Conservation (phyloP, 1,140 invertebrate genomes). For the Temnothorax curvispinosus region DNA sequence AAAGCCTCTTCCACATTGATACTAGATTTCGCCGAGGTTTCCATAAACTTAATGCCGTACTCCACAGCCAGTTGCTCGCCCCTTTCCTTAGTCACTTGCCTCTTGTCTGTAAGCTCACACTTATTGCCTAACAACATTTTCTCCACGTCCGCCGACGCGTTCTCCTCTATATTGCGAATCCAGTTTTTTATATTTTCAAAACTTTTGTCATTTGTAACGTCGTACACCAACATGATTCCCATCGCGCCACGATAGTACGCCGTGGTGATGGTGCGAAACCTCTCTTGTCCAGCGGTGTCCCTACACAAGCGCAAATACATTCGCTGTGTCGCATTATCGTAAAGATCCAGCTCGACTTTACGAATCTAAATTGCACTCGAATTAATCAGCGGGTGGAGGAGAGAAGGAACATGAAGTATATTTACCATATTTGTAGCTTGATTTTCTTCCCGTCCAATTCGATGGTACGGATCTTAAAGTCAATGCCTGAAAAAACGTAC, state of each 20-base stretch:
- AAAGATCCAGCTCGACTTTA: not conserved
- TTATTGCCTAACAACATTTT: constrained; percentile 98
- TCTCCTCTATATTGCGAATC: constrained; percentile 99
- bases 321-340: not conserved
- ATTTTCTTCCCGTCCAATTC: constrained; percentile 99
- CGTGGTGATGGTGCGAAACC: constrained; percentile 99
- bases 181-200: constrained; percentile 99
- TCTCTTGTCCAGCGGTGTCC: constrained; percentile 98
- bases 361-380: not conserved
- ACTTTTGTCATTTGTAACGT: constrained; percentile 99
- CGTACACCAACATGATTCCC: constrained; percentile 99
- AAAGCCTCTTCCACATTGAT: constrained; percentile 97
- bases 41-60: constrained; percentile 97
- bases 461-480: constrained; percentile 99
- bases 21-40: constrained; percentile 96
- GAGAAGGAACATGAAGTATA: constrained; percentile 33
- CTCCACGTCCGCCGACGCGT: constrained; percentile 96
- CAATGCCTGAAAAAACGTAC: constrained; percentile 93
- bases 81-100: constrained; percentile 92
- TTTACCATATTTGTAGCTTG: constrained; percentile 98
- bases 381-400: not conserved
- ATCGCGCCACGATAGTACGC: constrained; percentile 99
- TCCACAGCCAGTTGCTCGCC: constrained; percentile 92
- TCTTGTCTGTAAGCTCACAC: constrained; percentile 96
- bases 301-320: constrained; percentile 84